These are phyloP conservation scores for Axea sp. DNA, from an alignment of 2,888 invertebrate genomes.

Conservation along the genomic window DNA sequence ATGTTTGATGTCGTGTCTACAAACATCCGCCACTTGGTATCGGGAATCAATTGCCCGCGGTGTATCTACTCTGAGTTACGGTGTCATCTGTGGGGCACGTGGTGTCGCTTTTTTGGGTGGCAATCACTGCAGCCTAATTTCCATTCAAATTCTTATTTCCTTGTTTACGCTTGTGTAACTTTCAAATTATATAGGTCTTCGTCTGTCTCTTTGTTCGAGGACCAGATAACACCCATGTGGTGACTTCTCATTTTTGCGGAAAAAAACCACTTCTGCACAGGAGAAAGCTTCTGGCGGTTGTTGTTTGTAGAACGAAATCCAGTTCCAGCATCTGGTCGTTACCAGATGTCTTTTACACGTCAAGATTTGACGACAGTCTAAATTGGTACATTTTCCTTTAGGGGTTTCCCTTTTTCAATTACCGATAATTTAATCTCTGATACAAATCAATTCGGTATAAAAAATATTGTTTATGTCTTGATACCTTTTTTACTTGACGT, in stretches of 20 bases:
- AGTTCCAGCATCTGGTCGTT: constrained; percentile 40
- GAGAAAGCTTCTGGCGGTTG: neutral
- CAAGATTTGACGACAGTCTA: constrained; percentile 9
- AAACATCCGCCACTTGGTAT: constrained; percentile 52
- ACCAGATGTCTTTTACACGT: constrained; percentile 28
- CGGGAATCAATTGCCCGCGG: constrained; percentile 42
- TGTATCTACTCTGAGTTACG: constrained; percentile 12
- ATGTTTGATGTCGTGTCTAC: constrained; percentile 9
- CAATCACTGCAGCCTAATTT: neutral
- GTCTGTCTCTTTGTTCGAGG: neutral
- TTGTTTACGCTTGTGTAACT: neutral
- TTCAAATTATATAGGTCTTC: neutral
- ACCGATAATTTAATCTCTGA: no score
- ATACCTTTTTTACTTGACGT: no score
- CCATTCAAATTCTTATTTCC: neutral
- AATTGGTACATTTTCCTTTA: constrained; percentile 7
- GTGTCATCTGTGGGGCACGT: constrained; percentile 54
- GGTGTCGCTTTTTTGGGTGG: constrained; percentile 19
- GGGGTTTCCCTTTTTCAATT: constrained; percentile 3
- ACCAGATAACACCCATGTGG: neutral
- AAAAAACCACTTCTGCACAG: neutral
- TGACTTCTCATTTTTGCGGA: neutral
- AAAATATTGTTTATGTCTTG: no score
- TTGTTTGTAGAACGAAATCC: constrained; percentile 25
- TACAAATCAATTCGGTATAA: no score